Base-by-base conservation (phyloP, 2,113 vertebrate species). In the Athene cunicularia region DNA sequence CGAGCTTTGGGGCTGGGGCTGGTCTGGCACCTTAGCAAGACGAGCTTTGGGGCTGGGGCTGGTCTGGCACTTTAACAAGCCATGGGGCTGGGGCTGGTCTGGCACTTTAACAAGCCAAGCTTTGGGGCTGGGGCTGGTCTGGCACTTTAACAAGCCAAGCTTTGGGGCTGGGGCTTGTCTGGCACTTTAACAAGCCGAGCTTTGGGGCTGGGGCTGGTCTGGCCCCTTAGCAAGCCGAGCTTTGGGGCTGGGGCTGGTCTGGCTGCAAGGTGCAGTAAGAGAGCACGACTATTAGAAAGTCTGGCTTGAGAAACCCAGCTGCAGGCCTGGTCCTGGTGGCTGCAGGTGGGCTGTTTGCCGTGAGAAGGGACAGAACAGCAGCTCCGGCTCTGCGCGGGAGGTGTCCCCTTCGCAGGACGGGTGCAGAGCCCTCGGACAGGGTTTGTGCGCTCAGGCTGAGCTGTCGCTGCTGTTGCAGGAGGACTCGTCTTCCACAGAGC, bases 391-490 rank as follows among this genome's bases (percentile, higher is more conserved):
- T 22, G 59, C 33, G 32, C 0, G 0, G 32, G 50, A 32, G 28
- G 24, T 0, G 1, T 53, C 12, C 59, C 27, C 66, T 53, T 45
- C 0, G 1, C 70, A 35, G 71, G 60, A 19, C 0, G 14, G 2
- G 11, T 28, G 21, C 17, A 5, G 47, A 41, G 33, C 50, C 24
- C 73, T 66, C 33, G 3, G 80, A 2, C 0, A 6, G 56, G 41
- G 9, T 87, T 68, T 35, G 59, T 41, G 80, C 1, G 5, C 28
- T 30, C n/a, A 21, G 23, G n/a, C 43, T 74, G 7, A 72, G 63
- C 52, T 12, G 17, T 33, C 22, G 23, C 55, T 60, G 60, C 23
- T 14, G 66, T 77, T 71, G 35, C 97, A 99, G 99, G 99, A 99
- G 73, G 88, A 98, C 4, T 84, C 62, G 0, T 97, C 97, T 74